A percentile compares a stretch with the other conserved stretches of the same genome.
Evolutionary conservation across 2,113 vertebrate genomes (phyloP).

Genomic region (Ginglymostoma cirratum): DNA sequence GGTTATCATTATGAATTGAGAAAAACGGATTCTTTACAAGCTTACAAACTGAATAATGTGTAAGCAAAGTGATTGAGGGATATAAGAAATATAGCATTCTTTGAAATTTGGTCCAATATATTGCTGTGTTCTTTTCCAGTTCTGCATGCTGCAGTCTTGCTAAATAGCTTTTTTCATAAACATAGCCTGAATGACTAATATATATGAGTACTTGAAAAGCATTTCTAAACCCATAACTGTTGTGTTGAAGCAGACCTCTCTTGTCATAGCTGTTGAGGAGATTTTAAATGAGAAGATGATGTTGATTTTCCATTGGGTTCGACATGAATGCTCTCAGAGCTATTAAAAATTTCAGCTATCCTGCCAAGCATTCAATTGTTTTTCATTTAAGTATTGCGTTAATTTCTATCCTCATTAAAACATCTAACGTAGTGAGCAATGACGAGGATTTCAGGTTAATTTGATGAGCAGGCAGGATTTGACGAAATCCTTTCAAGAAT

Average conservation of each 20-base stretch:
- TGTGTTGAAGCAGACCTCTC: background rate
- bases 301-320: background rate
- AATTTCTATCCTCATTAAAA: background rate
- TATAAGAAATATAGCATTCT: background rate
- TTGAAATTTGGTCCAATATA: background rate
- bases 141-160: background rate
- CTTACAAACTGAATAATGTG: background rate
- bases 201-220: background rate
- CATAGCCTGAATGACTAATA: background rate
- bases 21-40: background rate
- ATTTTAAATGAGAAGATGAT: slow-evolving; percentile 7
- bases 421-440: background rate
- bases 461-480: background rate
- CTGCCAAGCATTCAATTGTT: background rate
- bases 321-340: background rate
- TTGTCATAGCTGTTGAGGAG: background rate
- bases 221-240: background rate
- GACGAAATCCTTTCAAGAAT: background rate
- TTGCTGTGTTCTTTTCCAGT: background rate
- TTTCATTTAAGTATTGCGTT: background rate
- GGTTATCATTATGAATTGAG: background rate
- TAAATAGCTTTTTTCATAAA: background rate
- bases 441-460: background rate
- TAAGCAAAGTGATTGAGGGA: background rate
- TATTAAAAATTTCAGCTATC: background rate